Evolutionary conservation across 2,113 vertebrate genomes (phyloP).

Genomic region (Corydoras maculifer): DNA sequence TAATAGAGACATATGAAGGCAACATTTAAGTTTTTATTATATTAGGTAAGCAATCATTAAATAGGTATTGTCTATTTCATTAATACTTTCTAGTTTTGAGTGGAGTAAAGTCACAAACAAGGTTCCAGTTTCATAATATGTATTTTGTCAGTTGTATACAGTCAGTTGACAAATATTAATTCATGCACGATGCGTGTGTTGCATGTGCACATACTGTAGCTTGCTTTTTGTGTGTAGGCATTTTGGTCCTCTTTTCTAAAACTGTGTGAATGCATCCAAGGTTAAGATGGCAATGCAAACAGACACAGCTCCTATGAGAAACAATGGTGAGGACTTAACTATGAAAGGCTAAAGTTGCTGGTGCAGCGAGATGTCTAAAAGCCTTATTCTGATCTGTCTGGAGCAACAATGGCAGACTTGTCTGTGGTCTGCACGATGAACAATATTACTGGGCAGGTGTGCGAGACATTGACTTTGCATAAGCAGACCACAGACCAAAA

Average conservation of each 20-base stretch:
- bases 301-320: conserved; percentile 24
- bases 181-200: conserved; percentile 9
- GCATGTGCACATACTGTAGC: conserved; percentile 13
- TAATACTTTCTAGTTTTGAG: too few relatives aligned
- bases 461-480: conserved; percentile 65
- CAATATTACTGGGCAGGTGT: conserved; percentile 65
- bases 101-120: neutral
- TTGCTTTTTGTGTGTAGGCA: conserved; percentile 17
- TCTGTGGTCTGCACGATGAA: conserved; percentile 52
- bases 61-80: too few relatives aligned
- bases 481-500: conserved; percentile 51
- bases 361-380: conserved; percentile 51
- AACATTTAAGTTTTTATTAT: too few relatives aligned
- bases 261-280: conserved; percentile 14
- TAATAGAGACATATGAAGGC: too few relatives aligned
- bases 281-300: conserved; percentile 32
- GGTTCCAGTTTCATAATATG: neutral
- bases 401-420: conserved; percentile 64
- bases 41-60: too few relatives aligned
- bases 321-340: conserved; percentile 41
- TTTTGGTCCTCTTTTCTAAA: conserved; percentile 11
- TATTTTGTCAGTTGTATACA: neutral
- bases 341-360: conserved; percentile 53
- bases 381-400: conserved; percentile 33
- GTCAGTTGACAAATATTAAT: conserved; percentile 10